Evolutionary conservation across 64 coral and sea anemone genomes (phyloP).

Genomic region (Hydrozoanthus tunicans): DNA sequence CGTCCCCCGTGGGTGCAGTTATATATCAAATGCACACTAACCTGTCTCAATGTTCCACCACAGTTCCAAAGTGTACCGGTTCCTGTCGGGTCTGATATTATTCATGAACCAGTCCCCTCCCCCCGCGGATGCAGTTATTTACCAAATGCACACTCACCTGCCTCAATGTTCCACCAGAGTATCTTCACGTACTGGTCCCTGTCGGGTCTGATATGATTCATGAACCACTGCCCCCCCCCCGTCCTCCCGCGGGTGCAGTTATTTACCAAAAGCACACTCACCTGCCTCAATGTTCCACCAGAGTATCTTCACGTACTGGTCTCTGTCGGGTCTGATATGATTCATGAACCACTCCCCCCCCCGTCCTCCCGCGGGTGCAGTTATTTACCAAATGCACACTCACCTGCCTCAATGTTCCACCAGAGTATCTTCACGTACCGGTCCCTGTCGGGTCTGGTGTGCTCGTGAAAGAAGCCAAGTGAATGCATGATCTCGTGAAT

Average conservation of each 20-base stretch:
- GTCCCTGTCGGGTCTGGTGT: neutral
- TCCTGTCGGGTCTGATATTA: too few species aligned
- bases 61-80: neutral
- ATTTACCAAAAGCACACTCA: neutral
- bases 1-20: neutral
- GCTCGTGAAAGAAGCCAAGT: slow-evolving; percentile 15
- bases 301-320: neutral
- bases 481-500: slow-evolving; percentile 10
- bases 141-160: neutral
- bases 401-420: slow-evolving; percentile 10
- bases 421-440: neutral
- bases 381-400: neutral
- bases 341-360: neutral
- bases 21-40: neutral
- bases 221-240: neutral
- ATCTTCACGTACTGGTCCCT: neutral
- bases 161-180: neutral
- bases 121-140: neutral
- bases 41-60: neutral
- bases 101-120: neutral
- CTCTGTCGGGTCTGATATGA: too few species aligned
- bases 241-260: neutral
- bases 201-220: too few species aligned
- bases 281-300: neutral
- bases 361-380: neutral